phyloP scores from a whole-genome alignment of 1,140 invertebrate genomes.

The Trichoplusia ni region DNA sequence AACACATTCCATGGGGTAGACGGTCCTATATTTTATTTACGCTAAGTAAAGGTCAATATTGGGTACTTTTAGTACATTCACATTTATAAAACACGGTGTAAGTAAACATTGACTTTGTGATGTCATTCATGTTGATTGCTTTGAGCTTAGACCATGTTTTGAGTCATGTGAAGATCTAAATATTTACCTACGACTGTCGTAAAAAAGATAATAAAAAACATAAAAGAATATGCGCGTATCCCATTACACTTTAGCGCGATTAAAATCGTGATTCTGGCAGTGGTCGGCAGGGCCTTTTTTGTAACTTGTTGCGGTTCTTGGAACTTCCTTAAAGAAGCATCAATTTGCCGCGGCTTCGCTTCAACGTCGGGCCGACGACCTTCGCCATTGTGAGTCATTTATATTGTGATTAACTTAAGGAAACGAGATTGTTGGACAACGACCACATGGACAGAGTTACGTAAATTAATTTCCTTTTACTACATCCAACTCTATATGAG shows the following conservation, averaged over 20 bases:
- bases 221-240: background rate
- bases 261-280: conserved; percentile 34
- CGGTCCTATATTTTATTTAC: too few species aligned
- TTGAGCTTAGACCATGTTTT: background rate
- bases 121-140: too few species aligned
- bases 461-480: conserved; percentile 13
- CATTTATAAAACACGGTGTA: too few species aligned
- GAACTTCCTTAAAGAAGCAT: conserved; percentile 55
- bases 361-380: conserved; percentile 63
- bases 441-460: conserved; percentile 19
- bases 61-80: too few species aligned
- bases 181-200: background rate
- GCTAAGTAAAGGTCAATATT: too few species aligned
- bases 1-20: too few species aligned
- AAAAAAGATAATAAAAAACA: background rate
- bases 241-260: conserved; percentile 31
- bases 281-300: conserved; percentile 33
- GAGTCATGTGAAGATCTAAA: background rate
- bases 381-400: conserved; percentile 66
- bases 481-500: background rate
- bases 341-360: conserved; percentile 64
- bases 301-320: conserved; percentile 33
- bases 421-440: conserved; percentile 50
- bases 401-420: conserved; percentile 56
- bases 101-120: too few species aligned